Evolutionary conservation across 2,797 vertebrate genomes (phyloP), one percentile per base, ranked within the genome.

Genomic region (Acanthurus tractus): DNA sequence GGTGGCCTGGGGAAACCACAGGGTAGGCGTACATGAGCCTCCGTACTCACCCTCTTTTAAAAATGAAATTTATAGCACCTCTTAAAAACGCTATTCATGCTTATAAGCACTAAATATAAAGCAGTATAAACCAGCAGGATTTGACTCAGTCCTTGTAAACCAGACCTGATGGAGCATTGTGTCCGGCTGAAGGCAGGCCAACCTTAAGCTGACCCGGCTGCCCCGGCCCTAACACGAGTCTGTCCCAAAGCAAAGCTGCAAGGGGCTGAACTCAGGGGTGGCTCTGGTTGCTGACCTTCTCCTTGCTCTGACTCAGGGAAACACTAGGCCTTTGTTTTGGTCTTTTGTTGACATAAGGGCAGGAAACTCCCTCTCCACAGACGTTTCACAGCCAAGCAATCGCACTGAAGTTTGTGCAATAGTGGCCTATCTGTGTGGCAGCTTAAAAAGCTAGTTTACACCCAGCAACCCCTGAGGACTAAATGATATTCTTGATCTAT

Each of bases 31-130:
- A 88, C 92, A 92, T 86, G 75, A 88, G 88, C 84, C 82, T 87
- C 84, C 85, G 76, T 88, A 54, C 85, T 90, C 81, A 76, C 80
- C 71, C 79, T 88, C 86, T 93, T 93, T 94, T 92, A 86, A 94
- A 93, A 92, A 91, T 88, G 76, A 92, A 92, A 95, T 95, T 95
- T 95, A 96, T 80, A 82, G 90, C 88, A 92, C 90, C 89, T 90
- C 87, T 88, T 95, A 95, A 95, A 95, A 95, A 79, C 76, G 83
- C 85, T 85, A 88, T 94, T 94, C 92, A 92, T 72, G 86, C 86
- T 88, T 89, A 90, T 91, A 89, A 90, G 90, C 82, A 82, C 89
- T 92, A 90, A 92, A 92, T 91, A 90, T 93, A 93, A 93, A 90
- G 86, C 54, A 79, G 87, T 81, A 87, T 86, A 90, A 92, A 90